Evolutionary conservation across 2,797 vertebrate genomes (phyloP).

Genomic region (Centropyge bicolor): DNA sequence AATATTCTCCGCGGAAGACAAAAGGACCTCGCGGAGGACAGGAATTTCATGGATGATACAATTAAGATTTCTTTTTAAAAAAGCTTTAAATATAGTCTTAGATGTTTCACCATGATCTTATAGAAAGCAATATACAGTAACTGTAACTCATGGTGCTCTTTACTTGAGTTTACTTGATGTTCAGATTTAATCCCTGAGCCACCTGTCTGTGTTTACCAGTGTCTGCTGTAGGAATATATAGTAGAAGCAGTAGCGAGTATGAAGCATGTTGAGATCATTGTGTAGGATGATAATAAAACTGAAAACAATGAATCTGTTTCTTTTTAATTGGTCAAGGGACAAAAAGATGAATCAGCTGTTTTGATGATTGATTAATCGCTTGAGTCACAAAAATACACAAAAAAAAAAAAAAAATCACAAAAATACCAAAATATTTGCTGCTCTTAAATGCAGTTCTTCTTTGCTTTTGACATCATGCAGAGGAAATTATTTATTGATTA

Average conservation of each 20-base stretch:
- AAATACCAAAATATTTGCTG: not conserved
- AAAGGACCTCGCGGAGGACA: conserved; percentile 21
- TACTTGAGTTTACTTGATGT: not conserved
- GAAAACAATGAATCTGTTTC: not conserved
- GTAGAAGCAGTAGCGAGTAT: too few relatives aligned
- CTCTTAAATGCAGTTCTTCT: not conserved
- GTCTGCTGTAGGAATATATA: not conserved
- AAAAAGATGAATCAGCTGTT: not conserved
- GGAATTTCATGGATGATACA: not conserved
- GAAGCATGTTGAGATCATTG: too few relatives aligned
- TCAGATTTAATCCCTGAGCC: not conserved
- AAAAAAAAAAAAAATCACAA: not conserved
- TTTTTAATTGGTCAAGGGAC: not conserved
- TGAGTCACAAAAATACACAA: not conserved
- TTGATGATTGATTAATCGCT: not conserved
- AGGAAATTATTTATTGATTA: not conserved
- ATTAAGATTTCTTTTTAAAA: conserved; percentile 15
- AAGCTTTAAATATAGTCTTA: too few relatives aligned
- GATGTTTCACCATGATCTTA: not conserved
- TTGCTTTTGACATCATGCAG: not conserved
- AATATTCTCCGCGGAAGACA: conserved; percentile 40
- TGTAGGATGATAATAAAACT: not conserved
- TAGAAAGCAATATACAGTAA: not conserved
- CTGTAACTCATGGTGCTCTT: not conserved
- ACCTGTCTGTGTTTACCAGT: not conserved